Conservation (phyloP, 2,113 vertebrate species). For the Gymnobelideus leadbeateri region DNA sequence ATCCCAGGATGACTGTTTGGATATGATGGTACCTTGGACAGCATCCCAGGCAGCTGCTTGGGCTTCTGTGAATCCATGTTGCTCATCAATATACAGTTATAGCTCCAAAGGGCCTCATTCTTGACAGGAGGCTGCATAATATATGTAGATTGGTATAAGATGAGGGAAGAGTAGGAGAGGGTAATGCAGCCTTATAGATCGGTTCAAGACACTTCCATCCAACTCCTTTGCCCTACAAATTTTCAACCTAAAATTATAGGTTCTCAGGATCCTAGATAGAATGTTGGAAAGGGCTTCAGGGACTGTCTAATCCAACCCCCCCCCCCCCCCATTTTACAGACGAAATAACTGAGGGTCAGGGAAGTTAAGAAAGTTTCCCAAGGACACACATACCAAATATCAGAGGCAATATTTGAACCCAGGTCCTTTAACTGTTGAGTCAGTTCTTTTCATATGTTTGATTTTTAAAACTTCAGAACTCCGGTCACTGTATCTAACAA, state of each 20-base stretch:
- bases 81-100: slow-evolving; percentile 62
- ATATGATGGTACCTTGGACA: slow-evolving; percentile 67
- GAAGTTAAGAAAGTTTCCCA: background rate
- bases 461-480: background rate
- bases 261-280: background rate
- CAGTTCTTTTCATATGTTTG: background rate
- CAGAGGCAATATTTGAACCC: background rate
- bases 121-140: slow-evolving; percentile 24
- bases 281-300: background rate
- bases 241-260: background rate
- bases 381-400: background rate
- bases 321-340: background rate
- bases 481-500: background rate
- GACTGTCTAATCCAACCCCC: background rate
- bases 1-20: slow-evolving; percentile 72
- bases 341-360: background rate
- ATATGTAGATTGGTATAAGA: background rate
- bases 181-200: slow-evolving; percentile 22
- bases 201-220: background rate
- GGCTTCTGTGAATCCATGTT: slow-evolving; percentile 66
- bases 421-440: background rate
- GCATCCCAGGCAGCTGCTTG: slow-evolving; percentile 73
- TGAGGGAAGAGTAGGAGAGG: background rate
- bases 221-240: background rate
- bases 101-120: slow-evolving; percentile 12